phyloP scores from a whole-genome alignment of 2,888 invertebrate genomes.

The Euspilapteryx auroguttella region DNA sequence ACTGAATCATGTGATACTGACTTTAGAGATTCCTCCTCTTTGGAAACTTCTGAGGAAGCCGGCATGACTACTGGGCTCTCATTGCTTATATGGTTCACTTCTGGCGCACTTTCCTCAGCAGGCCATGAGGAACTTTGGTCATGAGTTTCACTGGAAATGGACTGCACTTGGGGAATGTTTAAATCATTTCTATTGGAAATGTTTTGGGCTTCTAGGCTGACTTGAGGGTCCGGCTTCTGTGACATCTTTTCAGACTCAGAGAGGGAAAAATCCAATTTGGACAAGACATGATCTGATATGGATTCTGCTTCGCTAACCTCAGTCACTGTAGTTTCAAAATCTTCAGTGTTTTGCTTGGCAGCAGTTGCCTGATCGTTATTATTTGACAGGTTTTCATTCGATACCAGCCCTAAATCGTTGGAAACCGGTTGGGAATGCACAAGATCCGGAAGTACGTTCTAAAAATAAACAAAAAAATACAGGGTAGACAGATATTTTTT shows the following conservation, averaged over 20 bases:
- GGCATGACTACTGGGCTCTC: slow-evolving; percentile 43
- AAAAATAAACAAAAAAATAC: slow-evolving; percentile 49
- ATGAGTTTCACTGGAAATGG: slow-evolving; percentile 25
- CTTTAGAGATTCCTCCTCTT: slow-evolving; percentile 17
- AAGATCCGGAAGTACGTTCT: slow-evolving; percentile 58
- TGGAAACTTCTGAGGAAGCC: slow-evolving; percentile 30
- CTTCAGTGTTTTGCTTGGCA: too few species aligned
- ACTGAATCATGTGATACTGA: slow-evolving; percentile 12
- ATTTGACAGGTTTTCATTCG: too few species aligned
- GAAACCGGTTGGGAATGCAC: slow-evolving; percentile 52
- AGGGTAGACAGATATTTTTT: too few species aligned
- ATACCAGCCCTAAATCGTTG: too few species aligned
- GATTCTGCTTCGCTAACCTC: slow-evolving; percentile 36
- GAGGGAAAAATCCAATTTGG: slow-evolving; percentile 29
- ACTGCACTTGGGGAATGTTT: slow-evolving; percentile 18
- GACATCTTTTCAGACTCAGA: slow-evolving; percentile 24
- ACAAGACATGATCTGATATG: slow-evolving; percentile 45
- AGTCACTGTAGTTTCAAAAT: too few species aligned
- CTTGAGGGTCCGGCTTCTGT: slow-evolving; percentile 13
- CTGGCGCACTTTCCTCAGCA: slow-evolving; percentile 26
- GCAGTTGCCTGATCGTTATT: too few species aligned
- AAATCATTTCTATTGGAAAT: slow-evolving; percentile 17
- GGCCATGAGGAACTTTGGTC: slow-evolving; percentile 32
- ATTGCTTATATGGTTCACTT: slow-evolving; percentile 34
- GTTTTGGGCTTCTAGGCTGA: slow-evolving; percentile 18